Evolutionary conservation across 2,113 vertebrate genomes (phyloP).

Genomic region (Todiramphus saurophagus): DNA sequence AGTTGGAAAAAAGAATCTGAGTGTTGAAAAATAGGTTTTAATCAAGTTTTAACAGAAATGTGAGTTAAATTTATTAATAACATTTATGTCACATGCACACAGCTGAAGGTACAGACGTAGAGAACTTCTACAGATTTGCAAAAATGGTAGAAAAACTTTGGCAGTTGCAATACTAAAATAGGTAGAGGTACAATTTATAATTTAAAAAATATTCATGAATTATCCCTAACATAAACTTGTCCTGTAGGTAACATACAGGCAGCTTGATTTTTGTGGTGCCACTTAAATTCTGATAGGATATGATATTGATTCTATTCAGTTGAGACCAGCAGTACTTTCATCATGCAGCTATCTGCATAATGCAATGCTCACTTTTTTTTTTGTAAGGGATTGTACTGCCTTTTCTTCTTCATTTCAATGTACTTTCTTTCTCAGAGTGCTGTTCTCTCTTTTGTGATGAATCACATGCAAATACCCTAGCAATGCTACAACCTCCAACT

Average conservation of each 20-base stretch:
- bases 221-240: background rate
- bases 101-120: background rate
- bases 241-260: background rate
- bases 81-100: background rate
- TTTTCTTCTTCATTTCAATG: background rate
- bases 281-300: background rate
- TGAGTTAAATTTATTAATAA: background rate
- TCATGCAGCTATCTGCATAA: background rate
- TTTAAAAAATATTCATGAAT: background rate
- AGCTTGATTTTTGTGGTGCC: background rate
- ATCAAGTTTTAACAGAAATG: background rate
- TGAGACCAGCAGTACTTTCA: background rate
- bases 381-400: background rate
- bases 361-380: background rate
- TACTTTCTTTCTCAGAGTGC: background rate
- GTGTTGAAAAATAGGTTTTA: background rate
- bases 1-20: background rate
- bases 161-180: background rate
- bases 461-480: background rate
- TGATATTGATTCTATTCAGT: accelerated
- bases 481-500: background rate
- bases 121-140: background rate
- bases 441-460: background rate
- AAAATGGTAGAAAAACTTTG: background rate
- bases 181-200: background rate